Percentiles rank a stretch among this genome's conserved stretches.
These are phyloP conservation scores for Saxidomus purpurata DNA, from an alignment of 1,140 invertebrate genomes.

Conservation along the genomic window DNA sequence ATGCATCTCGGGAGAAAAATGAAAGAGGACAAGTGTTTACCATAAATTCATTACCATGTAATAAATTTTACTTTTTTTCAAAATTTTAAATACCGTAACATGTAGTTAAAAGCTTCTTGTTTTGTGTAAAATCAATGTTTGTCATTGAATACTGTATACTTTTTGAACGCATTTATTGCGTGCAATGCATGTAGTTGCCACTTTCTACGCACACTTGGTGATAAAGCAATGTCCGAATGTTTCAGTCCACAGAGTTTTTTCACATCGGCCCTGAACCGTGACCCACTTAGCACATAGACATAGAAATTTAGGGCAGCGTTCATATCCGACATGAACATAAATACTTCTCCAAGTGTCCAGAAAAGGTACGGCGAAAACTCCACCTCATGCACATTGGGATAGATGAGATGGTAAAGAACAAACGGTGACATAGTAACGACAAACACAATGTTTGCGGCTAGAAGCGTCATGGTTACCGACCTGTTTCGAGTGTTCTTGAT, in stretches of 20 bases:
- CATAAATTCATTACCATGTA: no score
- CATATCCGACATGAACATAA: slow-evolving; percentile 18
- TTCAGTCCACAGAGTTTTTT: neutral
- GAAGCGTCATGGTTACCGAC: neutral
- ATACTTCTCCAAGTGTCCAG: neutral
- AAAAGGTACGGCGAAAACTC: neutral
- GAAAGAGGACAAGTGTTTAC: no score
- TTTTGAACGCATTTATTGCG: neutral
- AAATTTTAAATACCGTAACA: no score
- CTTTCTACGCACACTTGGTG: neutral
- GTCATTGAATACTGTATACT: no score
- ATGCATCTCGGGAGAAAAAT: no score
- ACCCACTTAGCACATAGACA: slow-evolving; percentile 11
- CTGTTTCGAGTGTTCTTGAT: neutral
- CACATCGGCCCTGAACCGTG: neutral
- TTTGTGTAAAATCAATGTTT: no score
- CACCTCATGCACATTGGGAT: neutral
- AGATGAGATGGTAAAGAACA: neutral
- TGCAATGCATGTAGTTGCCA: neutral
- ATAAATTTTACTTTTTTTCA: no score
- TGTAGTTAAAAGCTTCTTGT: no score
- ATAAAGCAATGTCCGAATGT: no score
- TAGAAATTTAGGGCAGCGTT: slow-evolving; percentile 40
- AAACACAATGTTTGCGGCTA: slow-evolving; percentile 34
- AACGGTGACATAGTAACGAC: slow-evolving; percentile 18